A percentile compares a stretch with the other conserved stretches of the same genome.
These are phyloP conservation scores for Luffia ferchaultella DNA, from an alignment of 2,888 invertebrate genomes.

Conservation along the genomic window DNA sequence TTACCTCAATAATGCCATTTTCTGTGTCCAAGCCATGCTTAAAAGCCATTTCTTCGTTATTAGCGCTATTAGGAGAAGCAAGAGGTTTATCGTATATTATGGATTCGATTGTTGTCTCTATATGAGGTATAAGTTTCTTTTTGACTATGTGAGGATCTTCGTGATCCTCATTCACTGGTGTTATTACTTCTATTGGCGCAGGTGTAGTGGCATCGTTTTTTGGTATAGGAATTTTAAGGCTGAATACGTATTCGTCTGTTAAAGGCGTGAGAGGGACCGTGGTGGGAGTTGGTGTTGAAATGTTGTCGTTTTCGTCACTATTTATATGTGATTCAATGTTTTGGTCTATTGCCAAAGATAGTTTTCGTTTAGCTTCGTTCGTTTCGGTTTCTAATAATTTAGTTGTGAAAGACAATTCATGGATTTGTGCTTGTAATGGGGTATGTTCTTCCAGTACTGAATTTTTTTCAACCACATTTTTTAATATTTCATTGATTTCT, in stretches of 20 bases:
- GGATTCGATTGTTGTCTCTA: conserved; percentile 34
- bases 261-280: conserved; percentile 43
- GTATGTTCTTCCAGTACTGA: no score
- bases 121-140: conserved; percentile 42
- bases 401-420: conserved; percentile 10
- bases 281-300: conserved; percentile 30
- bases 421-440: no score
- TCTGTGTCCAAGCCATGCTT: conserved; percentile 24
- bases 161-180: conserved; percentile 19
- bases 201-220: conserved; percentile 29
- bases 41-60: conserved; percentile 25
- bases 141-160: conserved; percentile 45
- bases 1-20: neutral
- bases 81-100: conserved; percentile 42
- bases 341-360: neutral
- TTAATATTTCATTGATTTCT: conserved; percentile 6
- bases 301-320: neutral
- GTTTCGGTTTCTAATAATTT: conserved; percentile 4
- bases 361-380: neutral
- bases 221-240: conserved; percentile 36
- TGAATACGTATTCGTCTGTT: conserved; percentile 51
- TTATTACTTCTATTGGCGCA: conserved; percentile 24
- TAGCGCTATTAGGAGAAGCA: conserved; percentile 30
- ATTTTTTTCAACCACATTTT: conserved; percentile 7
- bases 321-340: neutral